Conservation (phyloP, 2,797 vertebrate species). For the Phalloptychus januarius region DNA sequence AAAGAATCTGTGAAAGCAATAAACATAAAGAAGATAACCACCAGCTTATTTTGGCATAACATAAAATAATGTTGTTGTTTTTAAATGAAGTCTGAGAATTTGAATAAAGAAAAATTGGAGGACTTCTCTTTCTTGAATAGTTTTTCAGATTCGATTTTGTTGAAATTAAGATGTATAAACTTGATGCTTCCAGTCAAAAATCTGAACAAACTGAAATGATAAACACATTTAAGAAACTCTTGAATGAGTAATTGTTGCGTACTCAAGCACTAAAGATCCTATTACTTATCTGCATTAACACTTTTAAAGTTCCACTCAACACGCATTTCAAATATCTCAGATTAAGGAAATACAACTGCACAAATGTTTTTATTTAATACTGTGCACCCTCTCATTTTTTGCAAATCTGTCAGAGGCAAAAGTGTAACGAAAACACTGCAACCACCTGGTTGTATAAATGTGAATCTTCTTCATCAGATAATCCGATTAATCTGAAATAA, state of each 20-base stretch:
- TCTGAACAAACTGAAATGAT: neutral
- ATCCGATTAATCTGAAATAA: neutral
- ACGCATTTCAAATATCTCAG: conserved; percentile 11
- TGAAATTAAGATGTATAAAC: neutral
- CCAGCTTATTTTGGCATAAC: conserved; percentile 57
- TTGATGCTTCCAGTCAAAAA: neutral
- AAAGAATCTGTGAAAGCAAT: conserved; percentile 74
- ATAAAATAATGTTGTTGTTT: conserved; percentile 2
- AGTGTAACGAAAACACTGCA: neutral
- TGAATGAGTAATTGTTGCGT: neutral
- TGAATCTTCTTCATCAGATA: neutral
- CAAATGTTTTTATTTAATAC: neutral
- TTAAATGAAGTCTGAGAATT: neutral
- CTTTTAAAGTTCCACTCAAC: conserved; percentile 5
- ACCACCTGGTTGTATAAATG: neutral
- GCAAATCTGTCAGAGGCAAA: neutral
- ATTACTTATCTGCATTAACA: neutral
- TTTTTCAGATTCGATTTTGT: neutral
- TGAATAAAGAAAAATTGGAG: neutral
- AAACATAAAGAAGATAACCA: conserved; percentile 67
- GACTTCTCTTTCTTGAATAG: neutral
- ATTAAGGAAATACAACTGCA: conserved; percentile 11
- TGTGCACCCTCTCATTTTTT: neutral
- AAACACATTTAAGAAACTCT: neutral
- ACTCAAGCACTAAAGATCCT: neutral